Conservation (phyloP, 1,140 invertebrate genomes). For the Bactericera cockerelli region DNA sequence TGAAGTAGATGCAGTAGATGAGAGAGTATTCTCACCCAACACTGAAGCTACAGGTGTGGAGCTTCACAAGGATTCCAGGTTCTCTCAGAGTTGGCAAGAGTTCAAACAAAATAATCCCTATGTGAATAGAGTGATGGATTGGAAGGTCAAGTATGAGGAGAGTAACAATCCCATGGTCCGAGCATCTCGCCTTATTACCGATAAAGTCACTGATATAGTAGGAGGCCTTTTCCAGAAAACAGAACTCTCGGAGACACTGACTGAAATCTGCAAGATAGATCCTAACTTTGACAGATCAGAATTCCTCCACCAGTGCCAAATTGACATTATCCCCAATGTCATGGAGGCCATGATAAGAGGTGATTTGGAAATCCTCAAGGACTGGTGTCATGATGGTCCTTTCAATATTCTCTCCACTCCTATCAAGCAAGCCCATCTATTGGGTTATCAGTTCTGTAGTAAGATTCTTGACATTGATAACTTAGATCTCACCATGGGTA, state of each 20-base stretch:
- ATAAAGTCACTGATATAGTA: slow-evolving; percentile 74
- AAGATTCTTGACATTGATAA: slow-evolving; percentile 91
- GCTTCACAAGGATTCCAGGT: slow-evolving; percentile 94
- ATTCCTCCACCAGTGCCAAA: slow-evolving; percentile 86
- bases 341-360: slow-evolving; percentile 88
- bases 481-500: slow-evolving; percentile 90
- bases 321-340: slow-evolving; percentile 96
- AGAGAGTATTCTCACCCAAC: slow-evolving; percentile 50
- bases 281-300: slow-evolving; percentile 76
- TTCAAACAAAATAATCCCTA: slow-evolving; percentile 97
- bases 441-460: slow-evolving; percentile 64
- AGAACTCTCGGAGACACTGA: slow-evolving; percentile 92
- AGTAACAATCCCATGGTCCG: slow-evolving; percentile 90
- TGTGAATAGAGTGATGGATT: slow-evolving; percentile 91
- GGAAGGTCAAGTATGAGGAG: slow-evolving; percentile 97
- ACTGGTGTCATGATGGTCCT: slow-evolving; percentile 97
- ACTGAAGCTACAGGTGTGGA: slow-evolving; percentile 76
- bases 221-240: slow-evolving; percentile 90
- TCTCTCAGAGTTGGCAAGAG: slow-evolving; percentile 96
- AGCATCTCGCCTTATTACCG: slow-evolving; percentile 77
- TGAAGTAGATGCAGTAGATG: slow-evolving; percentile 36
- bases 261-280: slow-evolving; percentile 96
- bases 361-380: slow-evolving; percentile 78
- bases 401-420: slow-evolving; percentile 81
- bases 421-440: slow-evolving; percentile 67